These are phyloP conservation scores for Helicoverpa zea DNA, from an alignment of 1,140 invertebrate genomes.

Conservation along the genomic window DNA sequence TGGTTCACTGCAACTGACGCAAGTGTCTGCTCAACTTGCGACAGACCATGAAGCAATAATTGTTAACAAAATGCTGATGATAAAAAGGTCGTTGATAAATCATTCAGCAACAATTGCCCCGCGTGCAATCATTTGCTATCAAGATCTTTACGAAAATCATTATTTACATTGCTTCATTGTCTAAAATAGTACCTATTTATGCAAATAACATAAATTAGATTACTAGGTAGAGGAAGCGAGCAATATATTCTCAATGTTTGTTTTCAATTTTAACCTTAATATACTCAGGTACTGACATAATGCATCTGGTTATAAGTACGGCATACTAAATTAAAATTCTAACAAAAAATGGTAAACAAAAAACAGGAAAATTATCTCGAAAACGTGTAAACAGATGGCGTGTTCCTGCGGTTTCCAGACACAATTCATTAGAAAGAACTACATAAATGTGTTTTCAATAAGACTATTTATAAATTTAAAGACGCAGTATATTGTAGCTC, in stretches of 20 bases:
- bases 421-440: slow-evolving; percentile 1
- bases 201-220: too few relatives aligned
- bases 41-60: not conserved
- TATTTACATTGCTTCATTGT: not conserved
- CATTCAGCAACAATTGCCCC: not conserved
- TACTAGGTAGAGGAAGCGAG: too few relatives aligned
- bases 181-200: not conserved
- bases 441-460: slow-evolving; percentile 47
- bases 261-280: too few relatives aligned
- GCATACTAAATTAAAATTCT: not conserved
- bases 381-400: slow-evolving; percentile 6
- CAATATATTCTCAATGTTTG: too few relatives aligned
- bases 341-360: slow-evolving; percentile 17
- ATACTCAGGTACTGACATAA: not conserved
- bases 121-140: not conserved
- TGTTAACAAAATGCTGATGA: slow-evolving; percentile 8
- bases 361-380: slow-evolving; percentile 29
- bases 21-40: not conserved
- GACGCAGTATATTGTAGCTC: slow-evolving; percentile 26
- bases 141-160: too few relatives aligned
- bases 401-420: slow-evolving; percentile 3
- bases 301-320: not conserved
- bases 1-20: not conserved
- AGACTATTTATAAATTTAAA: slow-evolving; percentile 40
- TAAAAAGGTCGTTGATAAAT: slow-evolving; percentile 23